Evolutionary conservation across 2,888 invertebrate genomes (phyloP).

Genomic region (Sphaeridia pumilis): DNA sequence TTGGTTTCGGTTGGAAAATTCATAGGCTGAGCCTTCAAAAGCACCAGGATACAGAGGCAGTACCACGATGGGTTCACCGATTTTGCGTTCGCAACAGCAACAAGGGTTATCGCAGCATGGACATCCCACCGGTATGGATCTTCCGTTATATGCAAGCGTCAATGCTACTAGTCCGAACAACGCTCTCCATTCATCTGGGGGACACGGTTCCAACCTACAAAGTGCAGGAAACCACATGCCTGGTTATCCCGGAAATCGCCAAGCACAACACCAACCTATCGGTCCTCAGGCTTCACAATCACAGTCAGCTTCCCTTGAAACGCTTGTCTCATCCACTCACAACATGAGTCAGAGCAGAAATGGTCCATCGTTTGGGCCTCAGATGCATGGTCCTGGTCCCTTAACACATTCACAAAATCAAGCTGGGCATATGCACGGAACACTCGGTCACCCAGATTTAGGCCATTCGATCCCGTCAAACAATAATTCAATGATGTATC

Average conservation of each 20-base stretch:
- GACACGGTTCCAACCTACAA: background rate
- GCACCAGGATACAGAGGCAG: constrained; percentile 81
- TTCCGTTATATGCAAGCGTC: constrained; percentile 5
- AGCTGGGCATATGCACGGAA: background rate
- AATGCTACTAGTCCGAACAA: constrained; percentile 7
- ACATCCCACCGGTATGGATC: constrained; percentile 6
- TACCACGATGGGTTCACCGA: constrained; percentile 29
- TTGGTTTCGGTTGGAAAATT: too few relatives aligned
- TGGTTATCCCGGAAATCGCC: constrained; percentile 8
- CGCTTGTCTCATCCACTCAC: background rate
- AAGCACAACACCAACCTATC: background rate
- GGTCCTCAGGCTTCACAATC: background rate
- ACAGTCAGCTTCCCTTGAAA: background rate
- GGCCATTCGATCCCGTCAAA: background rate
- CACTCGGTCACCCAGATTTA: constrained; percentile 1
- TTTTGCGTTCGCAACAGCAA: constrained; percentile 27
- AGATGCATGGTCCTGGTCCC: background rate
- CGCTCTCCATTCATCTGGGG: background rate
- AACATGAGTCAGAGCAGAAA: background rate
- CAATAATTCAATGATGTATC: constrained; percentile 12
- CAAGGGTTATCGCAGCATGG: constrained; percentile 8
- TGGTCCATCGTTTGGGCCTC: constrained; percentile 11
- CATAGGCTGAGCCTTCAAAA: constrained; percentile 65
- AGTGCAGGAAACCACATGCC: constrained; percentile 9
- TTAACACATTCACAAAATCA: background rate